Percentiles rank a stretch among this genome's conserved stretches.
Evolutionary conservation across 2,888 invertebrate species (phyloP).

Genomic region (Drosophila atroscutellata): DNA sequence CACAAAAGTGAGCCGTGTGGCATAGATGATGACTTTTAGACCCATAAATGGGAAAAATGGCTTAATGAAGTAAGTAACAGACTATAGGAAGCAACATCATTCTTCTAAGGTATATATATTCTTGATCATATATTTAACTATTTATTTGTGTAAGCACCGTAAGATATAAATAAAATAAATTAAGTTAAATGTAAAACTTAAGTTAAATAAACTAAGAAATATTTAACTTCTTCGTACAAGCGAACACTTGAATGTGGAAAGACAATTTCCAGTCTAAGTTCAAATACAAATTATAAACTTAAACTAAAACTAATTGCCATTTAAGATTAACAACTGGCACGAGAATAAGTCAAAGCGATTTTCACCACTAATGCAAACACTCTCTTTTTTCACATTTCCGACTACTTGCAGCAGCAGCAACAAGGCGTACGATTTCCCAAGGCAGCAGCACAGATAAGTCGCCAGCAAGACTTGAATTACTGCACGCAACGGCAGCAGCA

Average conservation of each 20-base stretch:
- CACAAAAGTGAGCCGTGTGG: not conserved
- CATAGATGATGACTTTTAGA: not conserved
- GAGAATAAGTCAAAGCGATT: constrained; percentile 14
- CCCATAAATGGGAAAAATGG: no score
- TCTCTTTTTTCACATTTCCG: constrained; percentile 53
- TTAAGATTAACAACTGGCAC: not conserved
- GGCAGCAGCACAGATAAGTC: constrained; percentile 81
- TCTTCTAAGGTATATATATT: not conserved
- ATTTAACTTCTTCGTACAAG: no score
- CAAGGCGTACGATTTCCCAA: constrained; percentile 77
- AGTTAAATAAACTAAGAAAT: no score
- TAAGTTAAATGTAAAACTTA: no score
- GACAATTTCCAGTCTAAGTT: not conserved
- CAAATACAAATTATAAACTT: not conserved
- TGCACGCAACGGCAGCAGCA: constrained; percentile 69
- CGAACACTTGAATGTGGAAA: not conserved
- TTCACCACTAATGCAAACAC: constrained; percentile 58
- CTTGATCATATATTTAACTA: no score
- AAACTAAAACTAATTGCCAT: not conserved
- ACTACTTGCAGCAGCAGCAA: constrained; percentile 67
- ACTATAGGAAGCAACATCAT: no score
- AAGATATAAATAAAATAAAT: no score
- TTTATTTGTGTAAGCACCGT: no score
- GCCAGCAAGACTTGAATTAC: constrained; percentile 83
- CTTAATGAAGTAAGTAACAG: no score